Evolutionary conservation across 1,140 invertebrate species (phyloP).

Genomic region (Drosophila pruinosa): DNA sequence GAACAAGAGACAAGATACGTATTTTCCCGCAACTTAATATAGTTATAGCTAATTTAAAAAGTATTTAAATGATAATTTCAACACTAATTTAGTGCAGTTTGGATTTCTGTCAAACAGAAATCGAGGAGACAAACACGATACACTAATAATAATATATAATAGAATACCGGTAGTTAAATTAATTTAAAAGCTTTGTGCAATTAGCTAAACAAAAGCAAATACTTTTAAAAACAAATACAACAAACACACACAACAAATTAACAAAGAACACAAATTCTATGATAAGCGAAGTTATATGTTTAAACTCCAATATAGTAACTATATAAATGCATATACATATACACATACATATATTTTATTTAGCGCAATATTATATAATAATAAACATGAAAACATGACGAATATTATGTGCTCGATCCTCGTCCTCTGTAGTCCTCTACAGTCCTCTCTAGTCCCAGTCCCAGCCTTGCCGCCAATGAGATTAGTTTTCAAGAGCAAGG

Average conservation of each 20-base stretch:
- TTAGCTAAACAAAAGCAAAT: slow-evolving; percentile 34
- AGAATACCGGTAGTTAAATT: slow-evolving; percentile 60
- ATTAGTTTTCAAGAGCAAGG: slow-evolving; percentile 72
- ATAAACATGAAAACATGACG: slow-evolving; percentile 34
- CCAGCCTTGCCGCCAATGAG: too few species aligned
- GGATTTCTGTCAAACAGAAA: slow-evolving; percentile 78
- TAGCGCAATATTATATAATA: slow-evolving; percentile 73
- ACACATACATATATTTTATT: slow-evolving; percentile 62
- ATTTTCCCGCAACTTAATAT: slow-evolving; percentile 30
- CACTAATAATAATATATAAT: slow-evolving; percentile 11
- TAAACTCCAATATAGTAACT: slow-evolving; percentile 44
- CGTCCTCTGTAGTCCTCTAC: background rate
- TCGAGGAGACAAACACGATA: slow-evolving; percentile 10
- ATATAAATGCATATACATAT: slow-evolving; percentile 47
- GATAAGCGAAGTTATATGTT: slow-evolving; percentile 57
- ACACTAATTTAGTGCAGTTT: slow-evolving; percentile 48
- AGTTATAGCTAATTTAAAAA: slow-evolving; percentile 24
- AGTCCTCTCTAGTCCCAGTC: slow-evolving; percentile 15
- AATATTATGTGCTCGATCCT: slow-evolving; percentile 23
- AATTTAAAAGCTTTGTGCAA: slow-evolving; percentile 62
- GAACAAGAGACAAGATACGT: slow-evolving; percentile 29
- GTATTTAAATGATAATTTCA: slow-evolving; percentile 45
- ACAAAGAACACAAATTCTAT: slow-evolving; percentile 24
- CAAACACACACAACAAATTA: slow-evolving; percentile 11
- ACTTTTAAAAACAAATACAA: slow-evolving; percentile 11